phyloP scores from a whole-genome alignment of 2,888 invertebrate species.

The Zaprionus bogoriensis region DNA sequence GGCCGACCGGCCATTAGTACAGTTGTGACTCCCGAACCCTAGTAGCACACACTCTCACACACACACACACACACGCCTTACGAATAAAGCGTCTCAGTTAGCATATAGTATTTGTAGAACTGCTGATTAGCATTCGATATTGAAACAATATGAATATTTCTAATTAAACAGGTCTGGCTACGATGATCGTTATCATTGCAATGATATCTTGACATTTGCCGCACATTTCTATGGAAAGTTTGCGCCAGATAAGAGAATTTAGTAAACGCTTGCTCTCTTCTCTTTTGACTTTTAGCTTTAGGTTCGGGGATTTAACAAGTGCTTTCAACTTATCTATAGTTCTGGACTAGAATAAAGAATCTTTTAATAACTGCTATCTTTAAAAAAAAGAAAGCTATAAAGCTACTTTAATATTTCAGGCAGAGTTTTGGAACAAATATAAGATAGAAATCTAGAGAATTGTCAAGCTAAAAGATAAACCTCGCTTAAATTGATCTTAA shows the following conservation, averaged over 20 bases:
- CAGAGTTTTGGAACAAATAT: too few species aligned
- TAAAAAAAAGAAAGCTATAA: too few species aligned
- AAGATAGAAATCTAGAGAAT: too few species aligned
- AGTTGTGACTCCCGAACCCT: conserved; percentile 25
- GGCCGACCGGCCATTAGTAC: too few species aligned
- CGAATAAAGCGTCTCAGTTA: too few species aligned
- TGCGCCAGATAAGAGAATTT: neutral
- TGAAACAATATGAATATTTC: conserved; percentile 4
- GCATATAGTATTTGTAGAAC: too few species aligned
- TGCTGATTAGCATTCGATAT: conserved; percentile 17
- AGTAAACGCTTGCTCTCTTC: neutral
- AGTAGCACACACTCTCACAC: too few species aligned
- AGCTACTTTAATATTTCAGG: too few species aligned
- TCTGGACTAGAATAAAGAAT: neutral
- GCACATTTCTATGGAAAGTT: conserved; percentile 17
- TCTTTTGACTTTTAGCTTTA: neutral
- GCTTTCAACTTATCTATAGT: neutral
- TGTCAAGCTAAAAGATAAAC: too few species aligned
- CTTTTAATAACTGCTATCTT: neutral
- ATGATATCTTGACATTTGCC: conserved; percentile 30
- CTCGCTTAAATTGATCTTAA: too few species aligned
- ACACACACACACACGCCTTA: too few species aligned
- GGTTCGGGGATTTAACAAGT: neutral
- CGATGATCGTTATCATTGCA: conserved; percentile 19
- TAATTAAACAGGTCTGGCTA: conserved; percentile 18